A percentile compares a stretch with the other conserved stretches of the same genome.
Conservation (phyloP, 2,888 invertebrate species). For the Drosophila lutescens region DNA sequence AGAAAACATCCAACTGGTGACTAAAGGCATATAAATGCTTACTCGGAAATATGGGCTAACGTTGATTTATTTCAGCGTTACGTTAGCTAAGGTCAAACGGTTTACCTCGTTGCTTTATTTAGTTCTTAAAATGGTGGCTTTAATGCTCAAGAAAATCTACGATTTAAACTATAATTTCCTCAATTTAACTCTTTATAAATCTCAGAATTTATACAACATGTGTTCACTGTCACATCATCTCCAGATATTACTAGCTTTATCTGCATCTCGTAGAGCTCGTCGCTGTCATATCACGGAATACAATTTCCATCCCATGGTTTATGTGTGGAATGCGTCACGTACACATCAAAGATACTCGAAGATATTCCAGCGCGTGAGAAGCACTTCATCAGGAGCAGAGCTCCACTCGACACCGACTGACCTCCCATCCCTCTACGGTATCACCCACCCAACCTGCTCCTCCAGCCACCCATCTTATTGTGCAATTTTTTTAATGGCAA, state of each 20-base stretch:
- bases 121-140: not conserved
- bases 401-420: conserved; percentile 37
- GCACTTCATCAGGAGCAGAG: conserved; percentile 65
- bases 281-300: not conserved
- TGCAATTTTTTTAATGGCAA: conserved; percentile 55
- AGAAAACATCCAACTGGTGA: not conserved
- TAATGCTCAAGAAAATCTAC: not conserved
- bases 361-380: conserved; percentile 57
- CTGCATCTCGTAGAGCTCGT: not conserved
- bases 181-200: not conserved
- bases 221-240: not conserved
- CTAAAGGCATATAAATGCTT: not conserved
- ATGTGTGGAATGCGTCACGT: conserved; percentile 34
- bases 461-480: conserved; percentile 50
- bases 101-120: not conserved
- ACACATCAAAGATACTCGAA: conserved; percentile 67
- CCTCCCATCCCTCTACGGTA: conserved; percentile 3
- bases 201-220: not conserved
- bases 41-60: not conserved
- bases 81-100: not conserved
- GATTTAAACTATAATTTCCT: not conserved
- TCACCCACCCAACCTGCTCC: conserved; percentile 8
- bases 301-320: conserved; percentile 7
- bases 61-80: not conserved
- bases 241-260: not conserved